These are phyloP conservation scores for Axea sp. DNA, from an alignment of 2,888 invertebrate genomes.

Conservation along the genomic window DNA sequence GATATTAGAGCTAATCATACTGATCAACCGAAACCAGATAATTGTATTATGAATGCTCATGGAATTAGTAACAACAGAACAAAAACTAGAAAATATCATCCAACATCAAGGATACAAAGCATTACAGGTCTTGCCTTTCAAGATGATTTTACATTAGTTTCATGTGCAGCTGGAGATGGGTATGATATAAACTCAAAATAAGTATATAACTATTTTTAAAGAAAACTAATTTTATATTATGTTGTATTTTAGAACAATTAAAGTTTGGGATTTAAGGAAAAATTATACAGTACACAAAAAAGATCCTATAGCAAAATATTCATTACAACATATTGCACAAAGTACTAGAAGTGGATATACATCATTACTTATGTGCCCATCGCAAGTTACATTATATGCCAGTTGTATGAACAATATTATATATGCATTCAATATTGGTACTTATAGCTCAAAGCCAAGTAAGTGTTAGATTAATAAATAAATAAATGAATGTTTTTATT, in stretches of 20 bases:
- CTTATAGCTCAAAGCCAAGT: conserved; percentile 84
- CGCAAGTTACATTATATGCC: conserved; percentile 86
- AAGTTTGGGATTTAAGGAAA: conserved; percentile 93
- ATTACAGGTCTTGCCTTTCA: conserved; percentile 92
- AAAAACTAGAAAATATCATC: conserved; percentile 77
- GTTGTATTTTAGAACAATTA: conserved; percentile 84
- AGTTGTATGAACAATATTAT: conserved; percentile 93
- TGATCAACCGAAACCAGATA: conserved; percentile 83
- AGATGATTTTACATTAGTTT: conserved; percentile 88
- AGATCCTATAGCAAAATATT: conserved; percentile 86
- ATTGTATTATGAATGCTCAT: conserved; percentile 86
- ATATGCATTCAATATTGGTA: conserved; percentile 90
- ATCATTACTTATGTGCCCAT: conserved; percentile 87
- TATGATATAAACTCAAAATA: conserved; percentile 73
- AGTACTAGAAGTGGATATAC: conserved; percentile 88
- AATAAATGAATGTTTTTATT: too few relatives aligned
- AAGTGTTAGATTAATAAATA: too few relatives aligned
- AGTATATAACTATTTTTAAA: too few relatives aligned
- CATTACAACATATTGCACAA: conserved; percentile 87
- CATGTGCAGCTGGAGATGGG: conserved; percentile 94
- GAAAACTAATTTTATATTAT: too few relatives aligned
- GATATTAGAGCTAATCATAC: conserved; percentile 84
- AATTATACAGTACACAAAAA: conserved; percentile 86
- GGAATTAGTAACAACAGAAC: conserved; percentile 73
- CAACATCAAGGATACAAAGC: conserved; percentile 82